phyloP scores from a whole-genome alignment of 30 jellyfish, hydroid and myxozoan genomes.

The Nemopilema nomurai region DNA sequence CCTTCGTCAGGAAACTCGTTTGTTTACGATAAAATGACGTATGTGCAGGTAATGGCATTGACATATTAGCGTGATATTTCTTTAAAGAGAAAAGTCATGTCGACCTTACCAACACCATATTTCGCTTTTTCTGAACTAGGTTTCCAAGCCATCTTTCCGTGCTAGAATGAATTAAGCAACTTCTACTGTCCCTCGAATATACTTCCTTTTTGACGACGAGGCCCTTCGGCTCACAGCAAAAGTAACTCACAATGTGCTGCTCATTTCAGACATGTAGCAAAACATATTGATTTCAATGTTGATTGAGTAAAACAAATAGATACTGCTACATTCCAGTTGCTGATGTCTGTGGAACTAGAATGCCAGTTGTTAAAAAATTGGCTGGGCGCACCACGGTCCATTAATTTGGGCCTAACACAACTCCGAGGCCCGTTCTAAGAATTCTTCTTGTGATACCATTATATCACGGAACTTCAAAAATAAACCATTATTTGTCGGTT shows the following conservation, averaged over 20 bases:
- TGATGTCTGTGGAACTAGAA: background rate
- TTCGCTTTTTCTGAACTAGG: conserved; percentile 64
- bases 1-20: background rate
- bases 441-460: background rate
- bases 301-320: background rate
- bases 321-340: background rate
- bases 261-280: background rate
- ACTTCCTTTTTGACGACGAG: background rate
- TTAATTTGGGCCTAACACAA: background rate
- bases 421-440: background rate
- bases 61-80: background rate
- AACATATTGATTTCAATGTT: background rate
- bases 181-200: background rate
- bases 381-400: background rate
- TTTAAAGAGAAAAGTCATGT: background rate
- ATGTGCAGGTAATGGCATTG: conserved; percentile 17
- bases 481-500: background rate
- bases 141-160: conserved; percentile 58
- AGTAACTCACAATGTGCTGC: background rate
- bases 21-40: background rate
- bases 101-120: conserved; percentile 80
- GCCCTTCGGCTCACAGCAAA: background rate
- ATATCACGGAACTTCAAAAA: background rate
- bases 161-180: background rate
- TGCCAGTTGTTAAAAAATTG: background rate